phyloP scores from a whole-genome alignment of 2,797 vertebrate genomes.

The Enteromius afrohamiltoni region DNA sequence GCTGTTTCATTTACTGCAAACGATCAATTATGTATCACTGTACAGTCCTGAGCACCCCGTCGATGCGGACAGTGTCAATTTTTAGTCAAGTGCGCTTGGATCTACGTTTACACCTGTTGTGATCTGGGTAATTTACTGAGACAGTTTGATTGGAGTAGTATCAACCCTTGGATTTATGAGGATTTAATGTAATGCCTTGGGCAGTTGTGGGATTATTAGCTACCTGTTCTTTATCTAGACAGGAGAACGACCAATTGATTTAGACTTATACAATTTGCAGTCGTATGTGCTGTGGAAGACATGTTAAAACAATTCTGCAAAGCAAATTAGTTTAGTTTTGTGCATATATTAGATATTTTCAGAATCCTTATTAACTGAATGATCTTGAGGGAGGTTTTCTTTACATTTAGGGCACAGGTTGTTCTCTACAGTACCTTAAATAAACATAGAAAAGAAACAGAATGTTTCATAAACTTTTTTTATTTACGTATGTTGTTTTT shows the following conservation, averaged over 20 bases:
- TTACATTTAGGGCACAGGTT: background rate
- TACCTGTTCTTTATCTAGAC: slow-evolving; percentile 10
- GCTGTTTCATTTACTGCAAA: slow-evolving; percentile 37
- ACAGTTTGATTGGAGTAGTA: slow-evolving; percentile 7
- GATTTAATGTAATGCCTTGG: background rate
- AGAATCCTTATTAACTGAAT: background rate
- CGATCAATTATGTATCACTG: slow-evolving; percentile 31
- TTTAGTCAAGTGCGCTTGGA: slow-evolving; percentile 28
- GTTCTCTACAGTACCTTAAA: background rate
- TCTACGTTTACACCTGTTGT: slow-evolving; percentile 40
- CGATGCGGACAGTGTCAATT: slow-evolving; percentile 9
- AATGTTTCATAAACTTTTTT: background rate
- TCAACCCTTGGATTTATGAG: background rate
- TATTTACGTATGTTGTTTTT: background rate
- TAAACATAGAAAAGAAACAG: background rate
- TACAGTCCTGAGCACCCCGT: slow-evolving; percentile 2
- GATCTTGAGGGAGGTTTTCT: background rate
- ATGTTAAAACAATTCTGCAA: background rate
- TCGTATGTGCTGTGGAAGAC: too few species aligned
- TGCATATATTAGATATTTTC: background rate
- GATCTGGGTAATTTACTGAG: slow-evolving; percentile 13
- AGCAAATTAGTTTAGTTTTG: background rate
- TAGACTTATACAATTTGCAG: background rate
- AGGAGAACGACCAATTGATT: background rate
- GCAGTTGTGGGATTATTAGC: background rate